Conservation (phyloP, 2,888 invertebrate genomes). For the Tipula lateralis region DNA sequence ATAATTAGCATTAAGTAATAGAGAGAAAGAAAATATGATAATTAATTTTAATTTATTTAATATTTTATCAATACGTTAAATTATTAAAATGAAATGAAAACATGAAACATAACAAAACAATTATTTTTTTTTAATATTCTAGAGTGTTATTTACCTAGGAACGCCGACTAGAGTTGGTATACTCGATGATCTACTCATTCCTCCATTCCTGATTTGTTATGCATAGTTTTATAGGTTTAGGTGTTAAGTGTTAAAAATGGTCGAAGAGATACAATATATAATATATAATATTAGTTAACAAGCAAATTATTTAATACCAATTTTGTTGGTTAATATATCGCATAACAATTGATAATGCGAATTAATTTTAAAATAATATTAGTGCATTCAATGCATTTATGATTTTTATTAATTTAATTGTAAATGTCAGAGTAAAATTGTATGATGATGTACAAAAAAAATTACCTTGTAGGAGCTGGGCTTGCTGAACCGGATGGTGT, state of each 20-base stretch:
- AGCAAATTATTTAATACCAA: conserved; percentile 5
- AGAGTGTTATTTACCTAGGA: conserved; percentile 43
- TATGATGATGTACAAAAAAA: conserved; percentile 30
- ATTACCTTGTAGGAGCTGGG: conserved; percentile 71
- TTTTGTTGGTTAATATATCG: background rate
- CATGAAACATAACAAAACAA: conserved; percentile 31
- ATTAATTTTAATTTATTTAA: background rate
- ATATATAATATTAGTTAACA: background rate
- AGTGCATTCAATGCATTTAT: background rate
- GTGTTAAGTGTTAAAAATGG: conserved; percentile 1
- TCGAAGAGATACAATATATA: background rate
- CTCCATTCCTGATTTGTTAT: conserved; percentile 49
- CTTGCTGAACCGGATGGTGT: conserved; percentile 75
- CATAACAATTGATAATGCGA: background rate
- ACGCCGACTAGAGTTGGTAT: conserved; percentile 66
- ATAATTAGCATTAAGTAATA: background rate
- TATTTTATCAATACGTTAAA: background rate
- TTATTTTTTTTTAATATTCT: background rate
- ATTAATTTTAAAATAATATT: background rate
- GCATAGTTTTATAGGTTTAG: conserved; percentile 34
- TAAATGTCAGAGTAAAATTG: background rate
- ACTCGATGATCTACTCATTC: conserved; percentile 85
- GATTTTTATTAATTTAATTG: background rate
- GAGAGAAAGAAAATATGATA: background rate
- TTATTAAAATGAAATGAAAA: conserved; percentile 25